Base-by-base conservation (phyloP, 2,888 invertebrate genomes). In the Teleogryllus oceanicus region DNA sequence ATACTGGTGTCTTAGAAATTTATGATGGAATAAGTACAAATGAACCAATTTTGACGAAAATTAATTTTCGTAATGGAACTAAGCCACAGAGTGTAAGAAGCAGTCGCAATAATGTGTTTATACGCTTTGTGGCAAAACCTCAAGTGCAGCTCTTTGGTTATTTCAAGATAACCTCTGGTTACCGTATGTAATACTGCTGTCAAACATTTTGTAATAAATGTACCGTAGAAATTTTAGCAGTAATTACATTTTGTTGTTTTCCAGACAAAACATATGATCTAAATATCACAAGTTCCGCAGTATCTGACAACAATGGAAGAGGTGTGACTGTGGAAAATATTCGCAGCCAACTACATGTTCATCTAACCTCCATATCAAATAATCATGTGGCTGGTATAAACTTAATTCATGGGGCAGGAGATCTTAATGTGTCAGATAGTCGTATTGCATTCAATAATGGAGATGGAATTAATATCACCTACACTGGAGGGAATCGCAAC, bases 261-360 rank as follows among this genome's bases (percentile, higher is more conserved):
- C 2, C 83, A 89, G 90, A 86, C 81, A 90, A 94, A 89, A 92
- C 92, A 49, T 96, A 93, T 86, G 98, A 98, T 86, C 88, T 98
- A 80, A 95, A 95, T 84, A 90, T 99, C 21, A 93, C 94, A 0
- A 93, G 95, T 84, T 94, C 96, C 2, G 91, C 92, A 62, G 92
- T 99, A 81, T 92, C 93, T 2, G 93, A 95, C 86, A 99, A 99
- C 88, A 93, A 94, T 83, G 98, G 98, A 0, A 92, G 97, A 85
- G 99, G 99, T n/a, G 91, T 99, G 78, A 94, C 92, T n/a, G 92
- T 96, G 18, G 96, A 97, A 86, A 96, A 97, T 86, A 89, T 98
- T 80, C 91, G 98, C 85, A 96, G 96, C 20, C 94, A 94, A 85
- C 87, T 97, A n/a, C 94, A 95, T 86, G 90, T 98, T 78, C 94